Evolutionary conservation across 2,888 invertebrate genomes (phyloP).

Genomic region (Pollenia amentaria): DNA sequence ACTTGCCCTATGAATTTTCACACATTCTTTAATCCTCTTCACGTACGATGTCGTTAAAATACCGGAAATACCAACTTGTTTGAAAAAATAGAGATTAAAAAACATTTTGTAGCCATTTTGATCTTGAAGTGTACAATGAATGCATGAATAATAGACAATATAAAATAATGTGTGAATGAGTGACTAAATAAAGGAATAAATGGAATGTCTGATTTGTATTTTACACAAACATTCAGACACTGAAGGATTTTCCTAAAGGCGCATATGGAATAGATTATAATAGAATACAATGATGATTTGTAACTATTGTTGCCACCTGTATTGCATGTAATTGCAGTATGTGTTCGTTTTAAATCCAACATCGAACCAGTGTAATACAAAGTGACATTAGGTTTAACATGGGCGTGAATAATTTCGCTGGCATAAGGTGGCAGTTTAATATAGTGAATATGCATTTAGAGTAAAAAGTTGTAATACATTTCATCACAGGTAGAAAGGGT

Average conservation of each 20-base stretch:
- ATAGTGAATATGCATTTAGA: not conserved
- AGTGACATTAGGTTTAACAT: not conserved
- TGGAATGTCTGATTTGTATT: not conserved
- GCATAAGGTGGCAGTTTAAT: not conserved
- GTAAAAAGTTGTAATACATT: not conserved
- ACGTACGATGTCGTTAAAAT: constrained; percentile 21
- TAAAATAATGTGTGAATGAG: constrained; percentile 26
- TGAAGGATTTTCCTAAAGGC: not conserved
- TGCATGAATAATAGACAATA: not conserved
- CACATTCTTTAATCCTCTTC: constrained; percentile 17
- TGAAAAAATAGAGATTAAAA: constrained; percentile 5
- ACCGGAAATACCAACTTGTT: constrained; percentile 49
- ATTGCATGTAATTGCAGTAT: constrained; percentile 18
- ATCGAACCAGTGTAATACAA: not conserved
- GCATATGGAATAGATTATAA: not conserved
- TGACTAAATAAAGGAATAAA: not conserved
- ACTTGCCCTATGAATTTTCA: too few species aligned
- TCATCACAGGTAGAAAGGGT: too few species aligned
- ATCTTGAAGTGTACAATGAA: not conserved
- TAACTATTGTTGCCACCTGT: constrained; percentile 25
- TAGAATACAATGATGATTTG: constrained; percentile 13
- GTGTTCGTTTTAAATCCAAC: not conserved
- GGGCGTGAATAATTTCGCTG: not conserved
- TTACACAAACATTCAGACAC: not conserved
- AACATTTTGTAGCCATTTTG: constrained; percentile 13